Evolutionary conservation across 2,888 invertebrate species (phyloP).

Genomic region (Trissonchulus latispiculum): DNA sequence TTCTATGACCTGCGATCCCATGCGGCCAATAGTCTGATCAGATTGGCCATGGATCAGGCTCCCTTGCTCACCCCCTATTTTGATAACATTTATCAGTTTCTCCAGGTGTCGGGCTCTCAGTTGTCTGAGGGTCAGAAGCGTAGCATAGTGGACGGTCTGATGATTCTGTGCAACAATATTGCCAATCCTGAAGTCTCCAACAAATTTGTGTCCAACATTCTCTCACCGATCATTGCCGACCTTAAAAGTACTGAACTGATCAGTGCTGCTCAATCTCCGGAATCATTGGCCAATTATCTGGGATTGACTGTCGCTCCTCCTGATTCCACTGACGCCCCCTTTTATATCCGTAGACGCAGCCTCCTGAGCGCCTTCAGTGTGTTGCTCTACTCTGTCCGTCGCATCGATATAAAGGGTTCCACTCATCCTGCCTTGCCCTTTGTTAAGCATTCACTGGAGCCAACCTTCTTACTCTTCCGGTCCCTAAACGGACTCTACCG

Average conservation of each 20-base stretch:
- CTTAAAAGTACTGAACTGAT: neutral
- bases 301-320: neutral
- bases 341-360: neutral
- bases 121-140: neutral
- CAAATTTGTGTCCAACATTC: neutral
- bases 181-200: neutral
- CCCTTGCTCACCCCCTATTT: neutral
- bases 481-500: neutral
- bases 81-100: neutral
- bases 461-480: neutral
- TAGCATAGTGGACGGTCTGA: neutral
- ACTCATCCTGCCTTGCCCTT: neutral
- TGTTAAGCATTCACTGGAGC: neutral
- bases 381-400: neutral
- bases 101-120: neutral
- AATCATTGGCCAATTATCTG: neutral
- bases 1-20: neutral
- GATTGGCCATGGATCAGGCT: neutral
- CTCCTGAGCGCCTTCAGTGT: neutral
- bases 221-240: neutral
- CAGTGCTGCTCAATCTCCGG: neutral
- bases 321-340: neutral
- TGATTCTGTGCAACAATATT: neutral
- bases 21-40: neutral
- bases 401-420: neutral